These are phyloP conservation scores for Latheticus oryzae DNA, from an alignment of 2,888 invertebrate species.

Conservation along the genomic window DNA sequence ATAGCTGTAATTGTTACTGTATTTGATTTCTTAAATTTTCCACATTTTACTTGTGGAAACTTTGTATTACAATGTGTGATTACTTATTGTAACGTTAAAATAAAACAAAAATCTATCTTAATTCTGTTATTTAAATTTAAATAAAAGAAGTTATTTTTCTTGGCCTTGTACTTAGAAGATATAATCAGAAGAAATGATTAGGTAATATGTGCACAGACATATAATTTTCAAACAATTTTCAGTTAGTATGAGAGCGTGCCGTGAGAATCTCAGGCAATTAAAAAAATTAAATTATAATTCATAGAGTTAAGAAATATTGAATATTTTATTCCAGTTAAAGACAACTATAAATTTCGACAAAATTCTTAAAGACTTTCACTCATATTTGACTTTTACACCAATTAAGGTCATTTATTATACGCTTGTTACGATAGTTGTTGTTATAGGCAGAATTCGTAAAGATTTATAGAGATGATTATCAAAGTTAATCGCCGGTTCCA, in stretches of 20 bases:
- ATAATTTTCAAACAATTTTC: slow-evolving; percentile 11
- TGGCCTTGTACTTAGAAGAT: background rate
- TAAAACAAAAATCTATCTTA: no score
- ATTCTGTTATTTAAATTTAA: no score
- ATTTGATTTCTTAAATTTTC: slow-evolving; percentile 11
- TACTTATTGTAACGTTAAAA: slow-evolving; percentile 15
- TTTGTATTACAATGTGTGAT: slow-evolving; percentile 21
- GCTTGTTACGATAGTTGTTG: no score
- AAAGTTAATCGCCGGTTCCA: no score
- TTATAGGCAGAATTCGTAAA: no score
- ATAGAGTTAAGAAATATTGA: slow-evolving; percentile 20
- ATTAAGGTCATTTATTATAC: no score
- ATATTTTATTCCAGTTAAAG: background rate
- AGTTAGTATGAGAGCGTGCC: slow-evolving; percentile 11
- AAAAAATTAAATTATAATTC: slow-evolving; percentile 28
- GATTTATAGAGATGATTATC: no score
- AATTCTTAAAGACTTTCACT: slow-evolving; percentile 9
- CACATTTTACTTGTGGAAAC: slow-evolving; percentile 13
- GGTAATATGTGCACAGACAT: no score
- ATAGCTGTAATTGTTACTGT: slow-evolving; percentile 1
- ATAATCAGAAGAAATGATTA: background rate
- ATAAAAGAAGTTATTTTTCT: slow-evolving; percentile 21
- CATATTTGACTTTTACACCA: background rate
- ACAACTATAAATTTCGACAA: slow-evolving; percentile 8
- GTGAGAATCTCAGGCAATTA: slow-evolving; percentile 22